These are phyloP conservation scores for Melanargia galathea DNA, from an alignment of 2,888 invertebrate genomes.

Conservation along the genomic window DNA sequence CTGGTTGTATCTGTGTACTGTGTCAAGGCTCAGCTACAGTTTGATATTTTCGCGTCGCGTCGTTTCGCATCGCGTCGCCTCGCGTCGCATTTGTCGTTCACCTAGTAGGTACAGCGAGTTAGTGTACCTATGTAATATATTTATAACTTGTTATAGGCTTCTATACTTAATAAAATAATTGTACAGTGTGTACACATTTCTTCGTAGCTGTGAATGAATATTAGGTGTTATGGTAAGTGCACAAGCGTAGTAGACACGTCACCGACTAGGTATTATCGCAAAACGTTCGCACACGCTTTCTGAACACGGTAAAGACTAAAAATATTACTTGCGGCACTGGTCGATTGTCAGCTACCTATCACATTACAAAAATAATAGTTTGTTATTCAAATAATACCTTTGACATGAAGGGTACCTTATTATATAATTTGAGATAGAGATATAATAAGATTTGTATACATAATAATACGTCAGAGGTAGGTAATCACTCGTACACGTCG, in stretches of 20 bases:
- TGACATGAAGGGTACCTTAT: neutral
- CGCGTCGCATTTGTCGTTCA: no score
- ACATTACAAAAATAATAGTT: conserved; percentile 19
- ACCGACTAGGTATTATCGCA: conserved; percentile 66
- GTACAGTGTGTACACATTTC: neutral
- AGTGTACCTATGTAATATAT: neutral
- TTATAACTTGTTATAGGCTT: no score
- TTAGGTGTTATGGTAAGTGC: conserved; percentile 62
- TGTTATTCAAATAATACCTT: neutral
- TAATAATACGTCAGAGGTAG: no score
- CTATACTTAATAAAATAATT: neutral
- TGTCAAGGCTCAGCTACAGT: no score
- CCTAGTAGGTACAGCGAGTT: no score
- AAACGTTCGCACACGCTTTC: conserved; percentile 76
- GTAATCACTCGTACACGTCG: no score
- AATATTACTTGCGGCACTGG: conserved; percentile 64
- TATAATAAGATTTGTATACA: no score
- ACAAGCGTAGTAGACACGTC: conserved; percentile 55
- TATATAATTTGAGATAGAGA: no score
- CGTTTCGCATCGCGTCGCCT: no score
- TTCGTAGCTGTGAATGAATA: conserved; percentile 42
- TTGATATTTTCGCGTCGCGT: no score
- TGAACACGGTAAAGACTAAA: conserved; percentile 73
- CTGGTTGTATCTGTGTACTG: no score
- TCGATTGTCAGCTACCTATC: conserved; percentile 48